These are phyloP conservation scores for Dynastes grantii DNA, from an alignment of 2,888 invertebrate species.

Conservation along the genomic window DNA sequence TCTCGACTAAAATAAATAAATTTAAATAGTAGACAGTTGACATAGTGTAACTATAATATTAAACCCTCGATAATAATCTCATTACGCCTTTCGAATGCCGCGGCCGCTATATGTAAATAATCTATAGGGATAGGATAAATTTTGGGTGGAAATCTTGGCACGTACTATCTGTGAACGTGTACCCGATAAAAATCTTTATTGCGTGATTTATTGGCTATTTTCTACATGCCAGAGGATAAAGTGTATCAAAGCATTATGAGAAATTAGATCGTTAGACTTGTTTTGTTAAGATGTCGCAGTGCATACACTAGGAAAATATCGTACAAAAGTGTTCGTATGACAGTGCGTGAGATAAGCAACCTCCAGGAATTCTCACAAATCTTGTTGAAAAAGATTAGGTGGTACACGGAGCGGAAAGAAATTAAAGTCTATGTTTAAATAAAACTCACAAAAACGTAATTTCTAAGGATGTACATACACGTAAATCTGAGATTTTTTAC, in stretches of 20 bases:
- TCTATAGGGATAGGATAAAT: conserved; percentile 14
- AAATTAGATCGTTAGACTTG: conserved; percentile 38
- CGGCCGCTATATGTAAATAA: conserved; percentile 34
- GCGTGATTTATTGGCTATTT: conserved; percentile 40
- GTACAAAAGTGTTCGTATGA: conserved; percentile 26
- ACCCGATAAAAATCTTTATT: conserved; percentile 44
- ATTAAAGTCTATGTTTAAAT: neutral
- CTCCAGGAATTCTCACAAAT: conserved; percentile 19
- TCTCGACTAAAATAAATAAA: conserved; percentile 31
- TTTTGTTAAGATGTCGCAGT: conserved; percentile 40
- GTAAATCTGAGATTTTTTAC: too few relatives aligned
- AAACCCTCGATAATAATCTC: conserved; percentile 45
- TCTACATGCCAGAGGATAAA: conserved; percentile 27
- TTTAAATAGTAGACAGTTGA: conserved; percentile 31
- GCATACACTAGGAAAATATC: conserved; percentile 15
- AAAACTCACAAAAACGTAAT: too few relatives aligned
- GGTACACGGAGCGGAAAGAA: neutral
- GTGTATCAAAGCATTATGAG: conserved; percentile 33
- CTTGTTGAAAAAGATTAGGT: neutral
- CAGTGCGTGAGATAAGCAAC: conserved; percentile 29
- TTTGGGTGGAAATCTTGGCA: conserved; percentile 28
- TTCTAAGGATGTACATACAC: too few relatives aligned
- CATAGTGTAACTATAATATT: conserved; percentile 41
- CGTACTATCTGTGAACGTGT: conserved; percentile 41
- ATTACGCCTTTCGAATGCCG: conserved; percentile 34